phyloP scores from a whole-genome alignment of 2,888 invertebrate species.

The Lagria hirta region DNA sequence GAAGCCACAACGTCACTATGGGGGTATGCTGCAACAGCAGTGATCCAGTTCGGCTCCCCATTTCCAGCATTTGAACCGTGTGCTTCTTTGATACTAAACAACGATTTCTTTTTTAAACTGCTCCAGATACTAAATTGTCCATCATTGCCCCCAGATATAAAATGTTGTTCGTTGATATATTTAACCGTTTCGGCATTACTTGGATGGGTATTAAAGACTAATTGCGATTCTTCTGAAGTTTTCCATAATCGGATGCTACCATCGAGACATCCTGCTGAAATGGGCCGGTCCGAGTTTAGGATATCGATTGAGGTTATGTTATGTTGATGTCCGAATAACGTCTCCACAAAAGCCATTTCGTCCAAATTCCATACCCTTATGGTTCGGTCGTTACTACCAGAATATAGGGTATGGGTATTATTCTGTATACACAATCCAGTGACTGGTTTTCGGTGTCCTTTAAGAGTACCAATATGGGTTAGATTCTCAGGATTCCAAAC shows the following conservation, averaged over 20 bases:
- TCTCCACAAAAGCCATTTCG: constrained; percentile 95
- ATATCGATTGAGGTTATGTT: constrained; percentile 86
- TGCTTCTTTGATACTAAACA: constrained; percentile 67
- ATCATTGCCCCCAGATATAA: constrained; percentile 89
- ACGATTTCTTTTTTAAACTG: constrained; percentile 81
- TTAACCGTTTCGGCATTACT: constrained; percentile 87
- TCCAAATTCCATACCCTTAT: constrained; percentile 95
- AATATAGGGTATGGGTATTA: constrained; percentile 82
- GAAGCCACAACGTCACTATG: constrained; percentile 91
- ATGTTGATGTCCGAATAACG: constrained; percentile 90
- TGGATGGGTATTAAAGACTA: constrained; percentile 85
- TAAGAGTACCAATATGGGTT: constrained; percentile 76
- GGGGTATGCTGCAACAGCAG: constrained; percentile 73
- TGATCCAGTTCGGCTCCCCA: constrained; percentile 82
- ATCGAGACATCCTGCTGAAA: constrained; percentile 90
- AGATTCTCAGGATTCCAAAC: constrained; percentile 83
- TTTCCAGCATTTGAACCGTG: constrained; percentile 68
- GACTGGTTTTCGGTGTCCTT: constrained; percentile 73
- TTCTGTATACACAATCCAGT: constrained; percentile 82
- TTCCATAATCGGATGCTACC: constrained; percentile 91
- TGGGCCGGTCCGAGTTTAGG: constrained; percentile 78
- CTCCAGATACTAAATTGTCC: constrained; percentile 85
- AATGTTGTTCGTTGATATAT: constrained; percentile 90
- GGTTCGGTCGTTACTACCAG: constrained; percentile 73
- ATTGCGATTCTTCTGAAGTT: constrained; percentile 93